phyloP scores from a whole-genome alignment of 2,888 invertebrate species.

The Lypha dubia region DNA sequence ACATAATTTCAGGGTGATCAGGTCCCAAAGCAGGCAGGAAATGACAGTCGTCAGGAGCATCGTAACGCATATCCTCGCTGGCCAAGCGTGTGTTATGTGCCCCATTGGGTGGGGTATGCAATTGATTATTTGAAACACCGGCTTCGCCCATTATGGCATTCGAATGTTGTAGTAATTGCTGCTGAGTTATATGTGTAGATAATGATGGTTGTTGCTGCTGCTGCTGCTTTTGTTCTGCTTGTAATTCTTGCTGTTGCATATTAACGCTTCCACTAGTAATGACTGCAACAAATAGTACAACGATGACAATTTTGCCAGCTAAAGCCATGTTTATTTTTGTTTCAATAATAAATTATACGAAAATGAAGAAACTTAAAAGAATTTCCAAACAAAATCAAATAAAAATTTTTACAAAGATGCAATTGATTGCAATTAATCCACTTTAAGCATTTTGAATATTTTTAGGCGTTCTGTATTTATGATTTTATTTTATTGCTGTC shows the following conservation, averaged over 20 bases:
- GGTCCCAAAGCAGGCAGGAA: slow-evolving; percentile 80
- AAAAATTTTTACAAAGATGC: slow-evolving; percentile 60
- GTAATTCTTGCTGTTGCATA: slow-evolving; percentile 70
- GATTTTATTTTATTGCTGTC: slow-evolving; percentile 1
- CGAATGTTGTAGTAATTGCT: slow-evolving; percentile 77
- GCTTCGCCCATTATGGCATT: slow-evolving; percentile 81
- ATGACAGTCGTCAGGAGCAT: slow-evolving; percentile 92
- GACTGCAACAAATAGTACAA: slow-evolving; percentile 49
- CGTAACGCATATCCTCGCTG: slow-evolving; percentile 84
- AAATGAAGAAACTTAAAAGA: slow-evolving; percentile 55
- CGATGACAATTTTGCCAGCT: slow-evolving; percentile 30
- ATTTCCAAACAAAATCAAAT: slow-evolving; percentile 62
- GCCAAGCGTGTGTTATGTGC: slow-evolving; percentile 56
- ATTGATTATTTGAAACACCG: slow-evolving; percentile 77
- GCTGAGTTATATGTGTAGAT: slow-evolving; percentile 73
- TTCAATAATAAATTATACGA: slow-evolving; percentile 51
- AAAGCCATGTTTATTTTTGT: slow-evolving; percentile 45
- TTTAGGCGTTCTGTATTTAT: slow-evolving; percentile 31
- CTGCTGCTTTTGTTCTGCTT: slow-evolving; percentile 52
- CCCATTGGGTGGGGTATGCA: slow-evolving; percentile 75
- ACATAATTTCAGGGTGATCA: slow-evolving; percentile 87
- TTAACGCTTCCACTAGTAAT: slow-evolving; percentile 57
- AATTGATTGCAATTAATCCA: slow-evolving; percentile 61
- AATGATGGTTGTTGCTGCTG: slow-evolving; percentile 64
- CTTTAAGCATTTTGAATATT: slow-evolving; percentile 65